Evolutionary conservation across 2,113 vertebrate species (phyloP), one percentile per base, ranked within the genome.

Genomic region (Pituophis catenifer): DNA sequence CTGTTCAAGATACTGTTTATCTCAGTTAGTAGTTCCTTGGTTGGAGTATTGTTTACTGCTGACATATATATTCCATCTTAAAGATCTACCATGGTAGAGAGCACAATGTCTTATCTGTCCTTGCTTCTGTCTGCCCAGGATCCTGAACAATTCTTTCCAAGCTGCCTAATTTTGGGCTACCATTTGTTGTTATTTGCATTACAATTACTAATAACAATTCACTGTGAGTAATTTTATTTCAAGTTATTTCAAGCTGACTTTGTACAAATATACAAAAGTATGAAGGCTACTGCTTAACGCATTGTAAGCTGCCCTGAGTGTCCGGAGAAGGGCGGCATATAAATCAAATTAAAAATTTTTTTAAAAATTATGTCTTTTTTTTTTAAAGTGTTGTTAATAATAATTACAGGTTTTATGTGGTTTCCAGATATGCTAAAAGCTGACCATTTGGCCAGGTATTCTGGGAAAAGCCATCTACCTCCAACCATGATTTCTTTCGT

Each of bases 401-500:
- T 38, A 38, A 75, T 75, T 33, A 75, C n/a, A 75, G n/a, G n/a
- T 33, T 48, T 17, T 19, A 7, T 75, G 70, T 38, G 17, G 13
- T 75, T 75, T 75, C 19, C 62, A 12, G 2, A 75, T 33, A 38
- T 75, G 1, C 26, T 1, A 29, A 29, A 65, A 65, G 9, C n/a
- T 75, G n/a, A 38, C n/a, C n/a, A 75, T 15, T 29, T 75, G 29
- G 29, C 15, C n/a, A 75, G n/a, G 15, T 33, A 75, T 75, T 75
- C 19, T 33, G 70, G n/a, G 1, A 38, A 75, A 75, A 75, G 15
- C 70, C 70, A 75, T 33, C n/a, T 17, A 75, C 3, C n/a, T 75
- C 2, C 70, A 75, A 70, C 90, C 57, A 88, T 70, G 24, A 91
- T 89, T 17, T 62, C 23, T 94, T 95, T 90, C 13, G 54, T 50